These are phyloP conservation scores for Drosophila rubida DNA, from an alignment of 2,888 invertebrate species.

Conservation along the genomic window DNA sequence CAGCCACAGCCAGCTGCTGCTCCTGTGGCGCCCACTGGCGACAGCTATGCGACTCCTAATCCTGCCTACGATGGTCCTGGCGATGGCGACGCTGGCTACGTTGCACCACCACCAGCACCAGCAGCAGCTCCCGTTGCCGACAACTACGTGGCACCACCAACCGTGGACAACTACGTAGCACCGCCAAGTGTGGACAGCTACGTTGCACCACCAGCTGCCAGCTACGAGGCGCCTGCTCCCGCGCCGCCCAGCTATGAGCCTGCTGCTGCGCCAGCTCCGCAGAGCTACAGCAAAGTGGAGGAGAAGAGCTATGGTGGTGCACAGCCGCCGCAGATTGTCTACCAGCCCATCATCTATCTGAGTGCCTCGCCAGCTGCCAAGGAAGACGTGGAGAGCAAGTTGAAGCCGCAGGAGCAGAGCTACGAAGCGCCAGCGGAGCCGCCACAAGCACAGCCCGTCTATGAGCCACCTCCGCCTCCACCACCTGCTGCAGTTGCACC, in stretches of 20 bases:
- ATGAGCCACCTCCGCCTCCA: constrained; percentile 7
- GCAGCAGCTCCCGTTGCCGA: constrained; percentile 17
- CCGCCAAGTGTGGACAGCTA: constrained; percentile 19
- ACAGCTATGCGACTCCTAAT: constrained; percentile 43
- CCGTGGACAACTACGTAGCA: constrained; percentile 16
- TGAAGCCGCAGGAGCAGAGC: constrained; percentile 9
- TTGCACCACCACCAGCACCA: constrained; percentile 32
- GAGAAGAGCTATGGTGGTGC: constrained; percentile 37
- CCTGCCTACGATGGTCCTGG: constrained; percentile 60
- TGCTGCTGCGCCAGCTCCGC: constrained; percentile 32
- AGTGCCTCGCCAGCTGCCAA: constrained; percentile 47
- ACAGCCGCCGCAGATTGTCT: constrained; percentile 68
- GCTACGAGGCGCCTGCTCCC: constrained; percentile 22
- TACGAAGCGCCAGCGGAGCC: constrained; percentile 25
- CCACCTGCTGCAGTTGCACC: constrained; percentile 12
- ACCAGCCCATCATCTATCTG: constrained; percentile 80
- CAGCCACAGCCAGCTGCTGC: constrained; percentile 11
- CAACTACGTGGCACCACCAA: constrained; percentile 34
- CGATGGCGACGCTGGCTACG: constrained; percentile 63
- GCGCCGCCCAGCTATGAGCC: constrained; percentile 30
- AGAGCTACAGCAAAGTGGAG: constrained; percentile 44
- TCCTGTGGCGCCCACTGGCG: constrained; percentile 28
- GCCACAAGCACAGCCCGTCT: constrained; percentile 5
- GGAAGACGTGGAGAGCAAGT: constrained; percentile 7
- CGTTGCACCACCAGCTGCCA: constrained; percentile 16